These are phyloP conservation scores for Onychomys leucogaster DNA, from an alignment of 2,797 vertebrate genomes.

Conservation along the genomic window DNA sequence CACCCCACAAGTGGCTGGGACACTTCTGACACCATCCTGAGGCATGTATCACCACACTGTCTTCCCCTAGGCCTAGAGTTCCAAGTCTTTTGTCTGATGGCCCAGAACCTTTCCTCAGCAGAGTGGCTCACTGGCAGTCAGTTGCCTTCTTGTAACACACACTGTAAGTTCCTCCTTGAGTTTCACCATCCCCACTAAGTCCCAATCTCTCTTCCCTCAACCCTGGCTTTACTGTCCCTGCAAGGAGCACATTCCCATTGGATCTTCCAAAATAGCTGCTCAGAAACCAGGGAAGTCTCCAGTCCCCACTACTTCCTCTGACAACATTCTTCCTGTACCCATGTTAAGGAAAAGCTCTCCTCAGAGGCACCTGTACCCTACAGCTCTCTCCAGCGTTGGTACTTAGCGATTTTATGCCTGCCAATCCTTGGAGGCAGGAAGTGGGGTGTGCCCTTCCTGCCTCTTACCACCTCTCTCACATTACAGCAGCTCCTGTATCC, in stretches of 20 bases:
- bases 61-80: background rate
- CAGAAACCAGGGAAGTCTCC: background rate
- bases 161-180: accelerated
- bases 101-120: background rate
- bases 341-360: background rate
- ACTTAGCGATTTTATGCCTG: background rate
- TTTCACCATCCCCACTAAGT: too few relatives aligned
- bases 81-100: background rate
- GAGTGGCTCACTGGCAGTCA: background rate
- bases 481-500: background rate
- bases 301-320: background rate
- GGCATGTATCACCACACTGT: background rate
- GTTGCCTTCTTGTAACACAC: background rate
- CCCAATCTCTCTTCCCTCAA: background rate
- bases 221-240: background rate
- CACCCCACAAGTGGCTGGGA: background rate
- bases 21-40: background rate
- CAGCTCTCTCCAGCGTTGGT: background rate
- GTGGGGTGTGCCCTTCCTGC: background rate
- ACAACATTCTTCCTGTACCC: background rate
- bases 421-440: background rate
- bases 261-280: background rate
- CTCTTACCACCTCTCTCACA: background rate
- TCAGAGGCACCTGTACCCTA: accelerated
- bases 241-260: background rate